Evolutionary conservation across 1,140 invertebrate species (phyloP), one percentile per base, ranked within the genome.

Genomic region (Nebria ingens): DNA sequence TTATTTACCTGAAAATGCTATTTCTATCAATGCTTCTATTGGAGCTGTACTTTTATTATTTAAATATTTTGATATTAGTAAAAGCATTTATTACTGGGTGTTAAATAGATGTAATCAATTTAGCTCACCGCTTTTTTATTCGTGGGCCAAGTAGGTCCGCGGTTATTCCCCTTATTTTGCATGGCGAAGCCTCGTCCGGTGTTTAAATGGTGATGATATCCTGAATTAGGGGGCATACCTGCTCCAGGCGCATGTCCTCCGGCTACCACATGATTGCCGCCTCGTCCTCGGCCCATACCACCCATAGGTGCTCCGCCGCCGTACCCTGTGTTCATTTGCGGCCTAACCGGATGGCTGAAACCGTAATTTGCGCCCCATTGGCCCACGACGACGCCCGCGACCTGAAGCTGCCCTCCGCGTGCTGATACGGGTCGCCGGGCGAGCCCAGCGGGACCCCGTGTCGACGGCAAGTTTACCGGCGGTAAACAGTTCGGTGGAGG

Each of bases 321-420:
- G n/a, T 34, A 34, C 25, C 6, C 25, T 34, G 25, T 45, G 17
- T 45, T 45, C 13, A 45, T 17, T 17, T 45, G 40, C 3, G 40
- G 40, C 17, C 40, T 9, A 4, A 45, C 15, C 17, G 6, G 40
- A 45, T 45, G 40, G 17, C 40, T 45, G 40, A 74, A 76, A 2
- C 82, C 81, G 61, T 84, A 85, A 64, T 85, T 86, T 2, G 82
- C 74, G 19, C 85, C 86, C 87, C 87, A 89, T 40, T 80, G 83
- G 15, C 86, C 86, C 2, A 90, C 87, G 9, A 89, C 85, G 2
- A 87, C 83, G 22, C 87, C 87, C 25, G 85, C 86, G n/a, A 90
- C 82, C 70, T 87, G 84, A 17, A 89, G 66, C 60, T 88, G 84
- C n/a, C 85, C 87, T 29, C 86, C 86, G 29, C 83, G 75, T 1